Percentiles rank a stretch among this genome's conserved stretches.
phyloP scores from a whole-genome alignment of 2,113 vertebrate species.

The Microcebus murinus region DNA sequence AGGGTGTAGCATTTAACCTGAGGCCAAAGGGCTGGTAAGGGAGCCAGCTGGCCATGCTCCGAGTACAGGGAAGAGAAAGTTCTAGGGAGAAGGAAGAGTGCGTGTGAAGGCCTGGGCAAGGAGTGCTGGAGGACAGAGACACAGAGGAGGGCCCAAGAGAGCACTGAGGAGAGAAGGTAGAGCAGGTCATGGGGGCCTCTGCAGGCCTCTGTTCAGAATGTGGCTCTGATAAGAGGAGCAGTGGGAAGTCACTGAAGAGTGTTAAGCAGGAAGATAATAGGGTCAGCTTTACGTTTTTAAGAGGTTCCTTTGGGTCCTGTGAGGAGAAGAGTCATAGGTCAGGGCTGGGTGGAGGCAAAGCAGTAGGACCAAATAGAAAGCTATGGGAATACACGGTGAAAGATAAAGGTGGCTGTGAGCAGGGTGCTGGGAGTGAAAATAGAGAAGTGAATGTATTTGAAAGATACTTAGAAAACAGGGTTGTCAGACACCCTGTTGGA shows the following conservation, averaged over 20 bases:
- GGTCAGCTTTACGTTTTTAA: not conserved
- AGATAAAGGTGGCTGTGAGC: not conserved
- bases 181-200: not conserved
- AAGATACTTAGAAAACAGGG: not conserved
- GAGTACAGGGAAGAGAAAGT: not conserved
- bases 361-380: not conserved
- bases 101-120: not conserved
- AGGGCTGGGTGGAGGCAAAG: not conserved
- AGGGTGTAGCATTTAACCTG: not conserved
- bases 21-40: not conserved
- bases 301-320: not conserved
- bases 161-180: not conserved
- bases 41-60: not conserved
- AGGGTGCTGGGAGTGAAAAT: not conserved
- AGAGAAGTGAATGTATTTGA: not conserved
- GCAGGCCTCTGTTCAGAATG: not conserved
- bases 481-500: accelerated
- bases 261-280: not conserved
- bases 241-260: not conserved
- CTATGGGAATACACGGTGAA: not conserved
- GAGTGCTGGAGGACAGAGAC: not conserved
- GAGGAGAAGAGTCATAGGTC: not conserved
- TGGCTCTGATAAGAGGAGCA: not conserved
- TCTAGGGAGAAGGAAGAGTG: not conserved
- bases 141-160: not conserved